A percentile compares a stretch with the other conserved stretches of the same genome.
These are phyloP conservation scores for Galeruca laticollis DNA, from an alignment of 2,888 invertebrate species.

Conservation along the genomic window DNA sequence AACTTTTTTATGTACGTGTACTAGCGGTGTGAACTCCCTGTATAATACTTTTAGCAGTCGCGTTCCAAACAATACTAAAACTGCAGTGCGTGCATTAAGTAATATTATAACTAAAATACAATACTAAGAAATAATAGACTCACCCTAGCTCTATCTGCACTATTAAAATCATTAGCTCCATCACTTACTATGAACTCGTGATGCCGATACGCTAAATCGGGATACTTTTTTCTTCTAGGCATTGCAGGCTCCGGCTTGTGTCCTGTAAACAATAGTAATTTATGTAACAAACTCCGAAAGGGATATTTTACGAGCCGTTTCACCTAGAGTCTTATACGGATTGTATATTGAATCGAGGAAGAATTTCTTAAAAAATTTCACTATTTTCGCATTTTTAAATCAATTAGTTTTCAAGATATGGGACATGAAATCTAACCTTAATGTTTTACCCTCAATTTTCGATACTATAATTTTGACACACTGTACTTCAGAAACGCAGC, in stretches of 20 bases:
- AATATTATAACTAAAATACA: constrained; percentile 32
- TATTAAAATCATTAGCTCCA: constrained; percentile 71
- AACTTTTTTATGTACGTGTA: constrained; percentile 5
- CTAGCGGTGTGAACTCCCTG: constrained; percentile 29
- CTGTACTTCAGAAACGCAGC: no score
- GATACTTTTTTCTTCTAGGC: constrained; percentile 90
- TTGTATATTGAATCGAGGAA: no score
- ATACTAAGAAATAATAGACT: constrained; percentile 51
- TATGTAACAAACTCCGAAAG: no score
- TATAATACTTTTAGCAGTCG: constrained; percentile 42
- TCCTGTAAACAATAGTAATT: constrained; percentile 53
- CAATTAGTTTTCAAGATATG: no score
- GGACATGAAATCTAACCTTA: no score
- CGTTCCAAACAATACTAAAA: constrained; percentile 47
- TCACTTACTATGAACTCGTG: constrained; percentile 81
- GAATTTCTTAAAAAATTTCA: no score
- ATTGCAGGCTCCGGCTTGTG: constrained; percentile 83
- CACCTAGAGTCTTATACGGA: no score
- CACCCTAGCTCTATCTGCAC: constrained; percentile 76
- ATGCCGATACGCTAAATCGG: constrained; percentile 87
- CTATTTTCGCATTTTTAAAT: no score
- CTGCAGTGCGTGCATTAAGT: constrained; percentile 45
- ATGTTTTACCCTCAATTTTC: no score
- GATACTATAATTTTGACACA: no score
- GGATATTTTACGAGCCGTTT: no score